Evolutionary conservation across 2,888 invertebrate genomes (phyloP).

Genomic region (Trissonchulus sp.): DNA sequence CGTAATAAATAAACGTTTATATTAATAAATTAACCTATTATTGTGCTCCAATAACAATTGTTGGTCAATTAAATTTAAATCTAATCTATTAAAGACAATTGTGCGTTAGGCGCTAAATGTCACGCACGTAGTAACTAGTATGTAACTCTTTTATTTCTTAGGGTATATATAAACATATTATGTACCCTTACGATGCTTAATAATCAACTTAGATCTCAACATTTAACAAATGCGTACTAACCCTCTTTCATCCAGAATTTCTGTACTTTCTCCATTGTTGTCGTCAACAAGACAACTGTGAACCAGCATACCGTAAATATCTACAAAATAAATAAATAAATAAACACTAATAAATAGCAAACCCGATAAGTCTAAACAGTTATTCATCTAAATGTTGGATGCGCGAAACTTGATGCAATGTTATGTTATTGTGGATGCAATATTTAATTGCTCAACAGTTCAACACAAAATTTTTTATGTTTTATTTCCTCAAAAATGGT

Average conservation of each 20-base stretch:
- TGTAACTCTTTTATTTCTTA: background rate
- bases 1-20: background rate
- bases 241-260: conserved; percentile 29
- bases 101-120: background rate
- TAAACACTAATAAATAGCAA: no score
- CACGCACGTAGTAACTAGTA: background rate
- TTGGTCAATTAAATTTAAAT: background rate
- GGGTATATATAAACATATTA: background rate
- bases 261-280: conserved; percentile 12
- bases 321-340: no score
- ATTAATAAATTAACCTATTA: background rate
- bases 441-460: no score
- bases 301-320: conserved; percentile 32
- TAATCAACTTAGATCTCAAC: background rate
- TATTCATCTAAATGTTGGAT: no score
- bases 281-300: conserved; percentile 32
- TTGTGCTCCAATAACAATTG: background rate
- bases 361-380: no score
- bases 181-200: background rate
- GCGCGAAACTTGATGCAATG: no score
- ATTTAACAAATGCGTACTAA: background rate
- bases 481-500: no score
- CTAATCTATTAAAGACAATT: no score
- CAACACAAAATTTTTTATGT: conserved; percentile 7
- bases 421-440: no score